phyloP scores from a whole-genome alignment of 2,113 vertebrate genomes.

The Cryptomyrus ogoouensis region DNA sequence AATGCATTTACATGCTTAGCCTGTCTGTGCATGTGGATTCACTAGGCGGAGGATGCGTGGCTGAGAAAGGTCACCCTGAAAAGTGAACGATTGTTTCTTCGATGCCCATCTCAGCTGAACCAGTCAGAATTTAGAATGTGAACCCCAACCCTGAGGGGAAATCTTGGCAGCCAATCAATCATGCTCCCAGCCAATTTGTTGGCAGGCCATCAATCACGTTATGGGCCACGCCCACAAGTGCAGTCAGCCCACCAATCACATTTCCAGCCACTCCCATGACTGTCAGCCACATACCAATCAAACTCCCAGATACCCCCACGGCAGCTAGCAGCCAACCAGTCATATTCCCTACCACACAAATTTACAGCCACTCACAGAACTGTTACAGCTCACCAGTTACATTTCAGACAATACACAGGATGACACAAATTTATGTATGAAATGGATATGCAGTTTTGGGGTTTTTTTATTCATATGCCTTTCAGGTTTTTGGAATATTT shows the following conservation, averaged over 20 bases:
- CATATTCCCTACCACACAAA: neutral
- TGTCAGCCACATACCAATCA: neutral
- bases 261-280: conserved; percentile 13
- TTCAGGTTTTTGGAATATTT: neutral
- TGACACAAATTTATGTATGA: neutral
- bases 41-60: neutral
- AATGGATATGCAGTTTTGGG: neutral
- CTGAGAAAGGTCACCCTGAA: neutral
- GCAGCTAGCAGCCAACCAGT: conserved; percentile 18
- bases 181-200: conserved; percentile 13
- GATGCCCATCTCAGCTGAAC: neutral
- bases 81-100: conserved; percentile 12
- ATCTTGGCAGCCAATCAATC: conserved; percentile 47
- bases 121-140: neutral
- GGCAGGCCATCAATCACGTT: neutral
- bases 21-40: neutral
- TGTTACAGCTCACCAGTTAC: neutral
- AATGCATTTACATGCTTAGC: neutral
- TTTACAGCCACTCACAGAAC: neutral
- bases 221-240: neutral
- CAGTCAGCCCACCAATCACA: conserved; percentile 41
- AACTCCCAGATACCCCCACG: neutral
- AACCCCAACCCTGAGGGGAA: conserved; percentile 23
- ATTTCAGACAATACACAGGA: neutral
- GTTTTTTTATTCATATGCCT: neutral